Evolutionary conservation across 2,113 vertebrate genomes (phyloP).

Genomic region (Poeciliopsis occidentalis): DNA sequence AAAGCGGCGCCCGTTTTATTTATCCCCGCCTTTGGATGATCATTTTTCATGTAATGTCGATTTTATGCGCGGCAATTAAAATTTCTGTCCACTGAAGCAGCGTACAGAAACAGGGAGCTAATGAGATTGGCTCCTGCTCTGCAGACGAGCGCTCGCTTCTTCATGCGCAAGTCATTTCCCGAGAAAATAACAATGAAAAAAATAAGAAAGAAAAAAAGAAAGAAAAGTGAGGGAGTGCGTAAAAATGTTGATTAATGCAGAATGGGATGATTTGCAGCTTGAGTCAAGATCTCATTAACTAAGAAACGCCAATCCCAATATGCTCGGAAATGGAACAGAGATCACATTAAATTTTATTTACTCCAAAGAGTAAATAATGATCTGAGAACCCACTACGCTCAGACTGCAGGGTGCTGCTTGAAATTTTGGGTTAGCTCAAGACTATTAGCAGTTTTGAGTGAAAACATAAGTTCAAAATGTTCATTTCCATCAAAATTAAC

Average conservation of each 20-base stretch:
- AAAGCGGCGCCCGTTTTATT: too few relatives aligned
- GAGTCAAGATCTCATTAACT: not conserved
- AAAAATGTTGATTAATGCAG: not conserved
- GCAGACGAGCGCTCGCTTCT: not conserved
- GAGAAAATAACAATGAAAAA: not conserved
- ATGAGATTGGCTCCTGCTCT: constrained; percentile 38
- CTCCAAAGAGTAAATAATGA: not conserved
- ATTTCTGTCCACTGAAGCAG: constrained; percentile 65
- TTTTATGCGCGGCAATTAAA: constrained; percentile 74
- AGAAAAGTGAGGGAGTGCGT: not conserved
- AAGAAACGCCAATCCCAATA: not conserved
- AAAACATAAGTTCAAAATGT: too few relatives aligned
- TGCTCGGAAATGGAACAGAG: not conserved
- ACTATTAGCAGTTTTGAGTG: not conserved
- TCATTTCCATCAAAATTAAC: too few relatives aligned
- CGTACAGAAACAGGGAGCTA: constrained; percentile 43
- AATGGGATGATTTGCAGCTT: not conserved
- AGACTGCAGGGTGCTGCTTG: not conserved
- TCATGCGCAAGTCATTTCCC: constrained; percentile 6
- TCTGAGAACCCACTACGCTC: not conserved
- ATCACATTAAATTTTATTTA: not conserved
- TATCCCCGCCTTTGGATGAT: too few relatives aligned
- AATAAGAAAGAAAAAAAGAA: not conserved
- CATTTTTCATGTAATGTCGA: constrained; percentile 69
- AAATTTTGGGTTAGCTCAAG: not conserved